These are phyloP conservation scores for Pollenia amentaria DNA, from an alignment of 2,888 invertebrate species.

Conservation along the genomic window DNA sequence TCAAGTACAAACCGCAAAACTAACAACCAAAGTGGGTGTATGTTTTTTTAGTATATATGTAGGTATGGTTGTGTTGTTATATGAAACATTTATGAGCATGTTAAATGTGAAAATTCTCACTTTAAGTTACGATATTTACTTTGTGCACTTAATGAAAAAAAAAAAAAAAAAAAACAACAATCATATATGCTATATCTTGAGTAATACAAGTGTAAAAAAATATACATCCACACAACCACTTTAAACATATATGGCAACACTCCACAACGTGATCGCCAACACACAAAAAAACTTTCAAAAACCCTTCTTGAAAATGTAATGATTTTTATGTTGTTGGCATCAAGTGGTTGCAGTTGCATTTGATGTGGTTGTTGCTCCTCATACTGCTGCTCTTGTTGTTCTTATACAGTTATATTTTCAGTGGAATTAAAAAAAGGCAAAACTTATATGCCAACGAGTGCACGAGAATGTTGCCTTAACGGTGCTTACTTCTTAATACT, in stretches of 20 bases:
- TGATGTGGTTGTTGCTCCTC: neutral
- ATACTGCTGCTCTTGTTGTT: neutral
- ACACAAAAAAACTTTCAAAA: neutral
- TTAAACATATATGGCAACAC: neutral
- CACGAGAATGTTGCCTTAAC: too few species aligned
- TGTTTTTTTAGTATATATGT: neutral
- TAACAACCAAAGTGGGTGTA: neutral
- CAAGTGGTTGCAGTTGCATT: neutral
- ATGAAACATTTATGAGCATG: neutral
- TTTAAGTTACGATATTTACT: neutral
- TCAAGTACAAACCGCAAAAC: neutral
- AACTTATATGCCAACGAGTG: neutral
- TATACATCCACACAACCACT: neutral
- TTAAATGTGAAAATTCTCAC: neutral
- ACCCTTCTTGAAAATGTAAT: conserved; percentile 40
- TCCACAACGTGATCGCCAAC: neutral
- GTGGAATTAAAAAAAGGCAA: neutral
- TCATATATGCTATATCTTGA: neutral
- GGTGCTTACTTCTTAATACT: too few species aligned
- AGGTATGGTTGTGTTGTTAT: neutral
- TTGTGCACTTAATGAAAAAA: neutral
- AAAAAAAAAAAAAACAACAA: neutral
- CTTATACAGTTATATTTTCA: neutral
- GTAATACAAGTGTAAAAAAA: neutral
- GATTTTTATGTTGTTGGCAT: conserved; percentile 45